Evolutionary conservation across 2,888 invertebrate genomes (phyloP), one percentile per base, ranked within the genome.

Genomic region (Pinctada fucata): DNA sequence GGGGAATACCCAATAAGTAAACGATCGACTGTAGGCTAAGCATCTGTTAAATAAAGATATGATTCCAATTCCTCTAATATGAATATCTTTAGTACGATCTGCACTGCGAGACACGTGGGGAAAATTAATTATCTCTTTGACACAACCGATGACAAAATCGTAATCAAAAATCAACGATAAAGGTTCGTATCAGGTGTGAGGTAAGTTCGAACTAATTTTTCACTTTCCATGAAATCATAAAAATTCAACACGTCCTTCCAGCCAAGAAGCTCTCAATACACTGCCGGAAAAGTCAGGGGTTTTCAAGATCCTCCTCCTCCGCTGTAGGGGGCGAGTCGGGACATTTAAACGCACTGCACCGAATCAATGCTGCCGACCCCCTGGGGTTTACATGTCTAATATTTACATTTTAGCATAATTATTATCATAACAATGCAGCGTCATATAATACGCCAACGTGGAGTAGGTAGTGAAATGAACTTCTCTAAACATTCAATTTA

Each of bases 371-470:
- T 50, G 63, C 50, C 65, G 74, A 74, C 74, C 74, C 74, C 74
- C 74, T 74, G 65, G 74, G 63, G 65, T 66, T 74, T 74, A 63
- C 65, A 50, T 74, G 50, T 49, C 65, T 66, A 50, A 74, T 74
- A 63, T 63, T 51, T 31, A 45, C 47, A 45, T 1, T 4, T 5
- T 65, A 16, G 31, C 65, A 13, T 65, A 31, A 31, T 31, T 31
- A 31, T 31, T 10, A 6, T 58, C 58, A 13, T 10, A 65, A 74
- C 74, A 74, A 74, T 65, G 66, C 65, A 66, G 45, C 49, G 64
- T 50, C 51, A 66, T 66, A 74, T 63, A 74, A 74, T 74, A 66
- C 74, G 51, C 74, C 74, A 66, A 66, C 65, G 66, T 74, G 49
- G 65, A 50, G 66, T 31, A 31, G 31, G 31, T 31, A 31, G 31